A percentile compares a stretch with the other conserved stretches of the same genome.
Evolutionary conservation across 2,888 invertebrate genomes (phyloP).

Genomic region (Hermaeophaga mercurialis): DNA sequence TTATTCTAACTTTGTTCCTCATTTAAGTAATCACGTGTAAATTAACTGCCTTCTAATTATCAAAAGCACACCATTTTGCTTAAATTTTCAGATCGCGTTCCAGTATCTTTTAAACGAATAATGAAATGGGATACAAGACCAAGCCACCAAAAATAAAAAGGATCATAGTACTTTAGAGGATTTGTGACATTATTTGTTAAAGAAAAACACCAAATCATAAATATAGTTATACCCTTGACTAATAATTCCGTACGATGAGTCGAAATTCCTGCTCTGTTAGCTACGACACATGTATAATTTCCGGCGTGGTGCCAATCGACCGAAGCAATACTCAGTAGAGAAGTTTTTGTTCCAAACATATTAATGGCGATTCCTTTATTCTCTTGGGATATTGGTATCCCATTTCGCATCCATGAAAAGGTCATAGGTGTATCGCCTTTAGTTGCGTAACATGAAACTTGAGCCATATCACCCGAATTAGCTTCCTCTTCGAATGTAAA

Average conservation of each 20-base stretch:
- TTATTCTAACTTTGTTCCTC: too few relatives aligned
- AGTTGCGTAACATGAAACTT: conserved; percentile 66
- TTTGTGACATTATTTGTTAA: not conserved
- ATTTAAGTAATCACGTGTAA: too few relatives aligned
- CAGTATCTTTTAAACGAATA: too few relatives aligned
- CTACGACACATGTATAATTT: conserved; percentile 72
- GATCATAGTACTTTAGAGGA: too few relatives aligned
- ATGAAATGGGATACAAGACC: too few relatives aligned
- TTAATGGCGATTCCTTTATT: conserved; percentile 49
- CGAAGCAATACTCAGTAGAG: conserved; percentile 67
- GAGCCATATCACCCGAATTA: conserved; percentile 70
- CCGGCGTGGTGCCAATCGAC: conserved; percentile 71
- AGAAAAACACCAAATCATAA: not conserved
- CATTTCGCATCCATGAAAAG: conserved; percentile 75
- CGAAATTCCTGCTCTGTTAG: conserved; percentile 69
- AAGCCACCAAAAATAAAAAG: too few relatives aligned
- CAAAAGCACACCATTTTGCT: too few relatives aligned
- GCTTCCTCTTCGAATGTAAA: conserved; percentile 69
- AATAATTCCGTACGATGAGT: conserved; percentile 67
- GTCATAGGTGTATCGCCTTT: conserved; percentile 76
- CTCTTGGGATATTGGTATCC: conserved; percentile 61
- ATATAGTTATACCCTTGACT: conserved; percentile 66
- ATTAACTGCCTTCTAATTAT: too few relatives aligned
- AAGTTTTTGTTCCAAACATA: conserved; percentile 62
- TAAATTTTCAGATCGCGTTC: too few relatives aligned